Evolutionary conservation across 2,797 vertebrate genomes (phyloP).

Genomic region (Hypotaenidia philippensis): DNA sequence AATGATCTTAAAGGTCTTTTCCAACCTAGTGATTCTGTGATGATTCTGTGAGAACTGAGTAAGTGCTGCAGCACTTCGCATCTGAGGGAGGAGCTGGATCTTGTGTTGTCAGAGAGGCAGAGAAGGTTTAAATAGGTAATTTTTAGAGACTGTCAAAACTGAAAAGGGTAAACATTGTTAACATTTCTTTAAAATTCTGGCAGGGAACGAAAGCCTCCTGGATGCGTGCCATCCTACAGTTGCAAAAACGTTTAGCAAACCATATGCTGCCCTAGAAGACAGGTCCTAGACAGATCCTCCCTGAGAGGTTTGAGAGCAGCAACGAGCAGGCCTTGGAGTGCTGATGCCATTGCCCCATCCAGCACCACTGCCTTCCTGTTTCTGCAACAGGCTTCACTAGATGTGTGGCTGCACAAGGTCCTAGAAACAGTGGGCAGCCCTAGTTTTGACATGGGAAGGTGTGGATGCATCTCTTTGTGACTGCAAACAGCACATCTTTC

Average conservation of each 20-base stretch:
- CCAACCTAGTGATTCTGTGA: too few species aligned
- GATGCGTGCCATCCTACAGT: neutral
- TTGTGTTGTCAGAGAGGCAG: constrained; percentile 1
- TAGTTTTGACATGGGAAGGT: neutral
- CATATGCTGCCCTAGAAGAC: constrained; percentile 51
- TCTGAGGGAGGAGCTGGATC: neutral
- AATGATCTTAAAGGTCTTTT: too few species aligned
- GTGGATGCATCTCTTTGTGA: neutral
- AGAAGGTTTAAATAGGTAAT: constrained; percentile 31
- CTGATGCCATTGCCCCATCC: neutral
- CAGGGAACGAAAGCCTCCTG: constrained; percentile 9
- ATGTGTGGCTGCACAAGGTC: neutral
- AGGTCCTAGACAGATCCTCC: neutral
- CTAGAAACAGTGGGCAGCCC: neutral
- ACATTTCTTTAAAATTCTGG: constrained; percentile 45
- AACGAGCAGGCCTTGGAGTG: neutral
- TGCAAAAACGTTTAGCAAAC: constrained; percentile 36
- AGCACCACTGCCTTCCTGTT: neutral
- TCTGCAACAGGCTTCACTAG: neutral
- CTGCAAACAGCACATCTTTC: neutral
- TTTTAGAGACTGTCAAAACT: constrained; percentile 45
- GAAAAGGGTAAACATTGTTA: constrained; percentile 45
- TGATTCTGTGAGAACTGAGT: neutral
- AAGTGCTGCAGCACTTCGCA: neutral
- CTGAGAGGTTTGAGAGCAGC: neutral